phyloP scores from a whole-genome alignment of 2,113 vertebrate genomes.

The Drymodes brunneopygia region DNA sequence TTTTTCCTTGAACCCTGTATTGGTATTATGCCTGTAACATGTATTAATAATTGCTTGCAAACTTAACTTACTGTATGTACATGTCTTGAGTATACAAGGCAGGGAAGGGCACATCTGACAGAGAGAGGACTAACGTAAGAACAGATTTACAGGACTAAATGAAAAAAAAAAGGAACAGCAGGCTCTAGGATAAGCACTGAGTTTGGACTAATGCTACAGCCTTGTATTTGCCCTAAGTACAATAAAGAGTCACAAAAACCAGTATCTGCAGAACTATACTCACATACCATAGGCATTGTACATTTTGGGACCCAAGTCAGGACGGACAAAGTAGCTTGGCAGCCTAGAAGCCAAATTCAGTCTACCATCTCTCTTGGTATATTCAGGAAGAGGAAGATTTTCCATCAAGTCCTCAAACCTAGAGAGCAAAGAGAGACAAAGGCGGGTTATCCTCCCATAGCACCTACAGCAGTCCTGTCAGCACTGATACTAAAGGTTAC shows the following conservation, averaged over 20 bases:
- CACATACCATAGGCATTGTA: constrained; percentile 97
- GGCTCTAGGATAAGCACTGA: background rate
- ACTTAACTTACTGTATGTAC: background rate
- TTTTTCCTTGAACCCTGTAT: background rate
- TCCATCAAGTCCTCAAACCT: constrained; percentile 98
- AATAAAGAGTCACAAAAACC: background rate
- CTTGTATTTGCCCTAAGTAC: background rate
- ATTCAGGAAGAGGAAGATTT: constrained; percentile 96
- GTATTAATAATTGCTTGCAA: background rate
- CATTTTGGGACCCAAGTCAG: constrained; percentile 98
- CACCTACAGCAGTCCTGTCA: background rate
- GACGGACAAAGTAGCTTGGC: constrained; percentile 97
- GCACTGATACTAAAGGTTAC: background rate
- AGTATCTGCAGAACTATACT: background rate
- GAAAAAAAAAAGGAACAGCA: background rate
- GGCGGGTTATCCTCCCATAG: background rate
- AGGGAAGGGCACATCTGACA: background rate
- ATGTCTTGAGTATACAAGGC: background rate
- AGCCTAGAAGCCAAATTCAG: constrained; percentile 94
- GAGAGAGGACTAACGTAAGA: background rate
- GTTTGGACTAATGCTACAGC: background rate
- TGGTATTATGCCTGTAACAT: background rate
- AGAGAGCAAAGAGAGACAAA: constrained; percentile 15
- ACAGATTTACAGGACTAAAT: background rate
- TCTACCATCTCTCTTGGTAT: constrained; percentile 96